Conservation (phyloP, 2,797 vertebrate species). For the Scolopax bukidnonensis region DNA sequence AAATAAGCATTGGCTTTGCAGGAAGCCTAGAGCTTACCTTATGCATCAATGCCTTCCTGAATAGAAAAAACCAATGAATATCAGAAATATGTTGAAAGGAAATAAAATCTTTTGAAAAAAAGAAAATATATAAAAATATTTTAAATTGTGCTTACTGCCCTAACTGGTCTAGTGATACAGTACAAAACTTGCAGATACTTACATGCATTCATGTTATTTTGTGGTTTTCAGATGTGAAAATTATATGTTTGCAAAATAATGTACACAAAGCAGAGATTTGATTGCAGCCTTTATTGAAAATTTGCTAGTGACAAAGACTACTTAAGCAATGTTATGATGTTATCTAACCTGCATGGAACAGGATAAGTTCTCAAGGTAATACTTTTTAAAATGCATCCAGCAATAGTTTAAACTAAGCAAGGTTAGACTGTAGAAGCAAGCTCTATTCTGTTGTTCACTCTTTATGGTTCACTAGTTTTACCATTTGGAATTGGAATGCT, state of each 20-base stretch:
- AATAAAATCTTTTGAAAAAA: neutral
- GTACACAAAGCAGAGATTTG: neutral
- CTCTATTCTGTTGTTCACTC: slow-evolving; percentile 1
- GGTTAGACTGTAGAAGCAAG: slow-evolving; percentile 37
- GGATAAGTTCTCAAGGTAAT: neutral
- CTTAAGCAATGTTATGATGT: neutral
- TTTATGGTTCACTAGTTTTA: slow-evolving; percentile 40
- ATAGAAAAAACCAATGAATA: neutral
- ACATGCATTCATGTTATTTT: neutral
- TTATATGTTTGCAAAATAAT: neutral
- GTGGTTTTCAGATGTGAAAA: neutral
- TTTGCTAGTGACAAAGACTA: neutral
- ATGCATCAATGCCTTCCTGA: neutral
- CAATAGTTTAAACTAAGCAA: neutral
- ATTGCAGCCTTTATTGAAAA: neutral
- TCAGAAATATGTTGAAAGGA: neutral
- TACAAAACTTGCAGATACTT: neutral
- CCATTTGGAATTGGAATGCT: slow-evolving; percentile 18
- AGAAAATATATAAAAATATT: neutral
- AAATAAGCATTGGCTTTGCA: neutral
- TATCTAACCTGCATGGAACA: neutral
- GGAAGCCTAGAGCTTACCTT: neutral
- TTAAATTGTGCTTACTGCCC: neutral
- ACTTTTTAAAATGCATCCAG: neutral
- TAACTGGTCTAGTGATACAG: neutral